Percentiles rank a stretch among this genome's conserved stretches.
phyloP scores from a whole-genome alignment of 2,888 invertebrate genomes.

The Apodemia mormo region DNA sequence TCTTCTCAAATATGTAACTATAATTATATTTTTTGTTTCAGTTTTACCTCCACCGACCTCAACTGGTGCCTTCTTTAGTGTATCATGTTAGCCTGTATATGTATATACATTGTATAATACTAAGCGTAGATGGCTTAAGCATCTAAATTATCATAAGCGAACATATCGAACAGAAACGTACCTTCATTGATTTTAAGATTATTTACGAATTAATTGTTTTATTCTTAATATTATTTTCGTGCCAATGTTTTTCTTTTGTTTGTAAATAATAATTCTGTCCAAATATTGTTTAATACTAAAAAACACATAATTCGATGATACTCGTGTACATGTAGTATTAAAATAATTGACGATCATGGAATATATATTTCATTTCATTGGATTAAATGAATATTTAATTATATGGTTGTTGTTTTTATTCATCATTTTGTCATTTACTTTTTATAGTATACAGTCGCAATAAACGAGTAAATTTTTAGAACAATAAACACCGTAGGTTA shows the following conservation, averaged over 20 bases:
- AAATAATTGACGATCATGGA: conserved; percentile 7
- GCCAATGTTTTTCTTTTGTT: conserved; percentile 56
- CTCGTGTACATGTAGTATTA: conserved; percentile 4
- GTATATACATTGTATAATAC: conserved; percentile 75
- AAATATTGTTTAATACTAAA: conserved; percentile 25
- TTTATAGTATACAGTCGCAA: no score
- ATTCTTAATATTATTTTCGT: conserved; percentile 58
- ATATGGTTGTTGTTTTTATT: conserved; percentile 38
- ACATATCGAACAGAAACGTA: conserved; percentile 70
- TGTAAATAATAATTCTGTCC: conserved; percentile 45
- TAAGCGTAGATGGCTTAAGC: conserved; percentile 52
- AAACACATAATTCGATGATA: conserved; percentile 28
- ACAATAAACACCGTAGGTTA: no score
- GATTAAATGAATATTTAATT: conserved; percentile 62
- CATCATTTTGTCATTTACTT: not conserved
- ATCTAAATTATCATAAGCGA: conserved; percentile 60
- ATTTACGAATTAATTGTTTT: conserved; percentile 44
- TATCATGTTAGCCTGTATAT: conserved; percentile 70
- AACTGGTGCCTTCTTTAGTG: conserved; percentile 78
- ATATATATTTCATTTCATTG: conserved; percentile 8
- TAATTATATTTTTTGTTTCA: conserved; percentile 47
- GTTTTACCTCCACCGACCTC: conserved; percentile 80
- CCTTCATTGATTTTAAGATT: conserved; percentile 57
- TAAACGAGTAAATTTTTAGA: no score
- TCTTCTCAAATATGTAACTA: not conserved